Evolutionary conservation across 2,888 invertebrate genomes (phyloP).

Genomic region (Machimus rusticus): DNA sequence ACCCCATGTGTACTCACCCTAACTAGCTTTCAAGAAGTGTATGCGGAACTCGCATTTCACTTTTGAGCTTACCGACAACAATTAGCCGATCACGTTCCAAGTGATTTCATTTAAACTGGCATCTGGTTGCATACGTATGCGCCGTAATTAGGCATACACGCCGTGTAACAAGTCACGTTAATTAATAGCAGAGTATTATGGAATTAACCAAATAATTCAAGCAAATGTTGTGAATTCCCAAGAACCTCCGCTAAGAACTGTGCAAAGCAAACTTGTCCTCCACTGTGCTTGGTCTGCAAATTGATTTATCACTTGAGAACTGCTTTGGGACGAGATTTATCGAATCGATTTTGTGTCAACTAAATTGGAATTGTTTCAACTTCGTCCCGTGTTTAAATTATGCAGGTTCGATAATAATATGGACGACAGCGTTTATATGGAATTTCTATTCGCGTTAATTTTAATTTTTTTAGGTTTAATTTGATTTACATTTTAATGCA

Average conservation of each 20-base stretch:
- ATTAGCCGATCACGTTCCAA: neutral
- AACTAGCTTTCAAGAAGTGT: neutral
- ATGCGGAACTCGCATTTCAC: neutral
- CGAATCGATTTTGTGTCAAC: slow-evolving; percentile 18
- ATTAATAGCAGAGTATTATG: slow-evolving; percentile 10
- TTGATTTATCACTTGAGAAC: slow-evolving; percentile 17
- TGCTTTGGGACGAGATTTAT: neutral
- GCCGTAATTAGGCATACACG: neutral
- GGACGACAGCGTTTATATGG: neutral
- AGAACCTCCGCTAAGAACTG: neutral
- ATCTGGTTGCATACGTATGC: neutral
- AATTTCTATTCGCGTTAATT: neutral
- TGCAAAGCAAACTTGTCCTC: neutral
- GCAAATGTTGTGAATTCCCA: slow-evolving; percentile 11
- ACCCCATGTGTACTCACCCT: neutral
- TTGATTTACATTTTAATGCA: neutral
- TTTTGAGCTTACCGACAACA: neutral
- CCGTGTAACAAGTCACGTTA: neutral
- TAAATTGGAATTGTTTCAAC: neutral
- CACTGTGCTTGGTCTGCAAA: neutral
- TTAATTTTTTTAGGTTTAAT: neutral
- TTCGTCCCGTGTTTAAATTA: neutral
- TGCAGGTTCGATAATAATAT: neutral
- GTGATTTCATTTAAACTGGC: neutral
- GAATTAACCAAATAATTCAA: slow-evolving; percentile 15